Conservation (phyloP, 2,113 vertebrate species). For the Zosterops pallidus region DNA sequence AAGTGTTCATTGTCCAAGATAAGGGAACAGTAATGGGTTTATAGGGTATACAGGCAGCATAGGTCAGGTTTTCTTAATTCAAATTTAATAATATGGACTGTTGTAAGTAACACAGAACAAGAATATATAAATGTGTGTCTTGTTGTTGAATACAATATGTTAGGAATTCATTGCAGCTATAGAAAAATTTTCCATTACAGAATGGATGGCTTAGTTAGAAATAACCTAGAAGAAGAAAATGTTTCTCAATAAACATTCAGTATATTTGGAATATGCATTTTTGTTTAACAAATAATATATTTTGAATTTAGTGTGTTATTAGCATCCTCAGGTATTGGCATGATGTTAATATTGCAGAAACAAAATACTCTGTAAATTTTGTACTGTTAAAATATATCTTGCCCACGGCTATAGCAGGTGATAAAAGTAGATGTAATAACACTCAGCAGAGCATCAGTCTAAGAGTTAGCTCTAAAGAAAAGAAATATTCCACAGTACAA, state of each 20-base stretch:
- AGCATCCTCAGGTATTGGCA: conserved; percentile 11
- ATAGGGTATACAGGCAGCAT: neutral
- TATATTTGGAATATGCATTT: neutral
- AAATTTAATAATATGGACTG: neutral
- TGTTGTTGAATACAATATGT: neutral
- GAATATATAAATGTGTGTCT: neutral
- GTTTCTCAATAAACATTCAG: neutral
- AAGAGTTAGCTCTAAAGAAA: conserved; percentile 38
- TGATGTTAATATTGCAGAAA: conserved; percentile 18
- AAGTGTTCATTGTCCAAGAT: neutral
- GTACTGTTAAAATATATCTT: conserved; percentile 50
- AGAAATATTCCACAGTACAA: neutral
- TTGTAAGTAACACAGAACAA: neutral
- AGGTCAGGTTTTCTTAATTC: neutral
- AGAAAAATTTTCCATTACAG: neutral
- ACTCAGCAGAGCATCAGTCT: conserved; percentile 44
- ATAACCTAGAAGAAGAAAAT: neutral
- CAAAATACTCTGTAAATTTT: conserved; percentile 53
- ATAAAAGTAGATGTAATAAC: conserved; percentile 52
- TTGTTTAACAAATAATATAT: conserved; percentile 11
- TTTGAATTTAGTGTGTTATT: conserved; percentile 42
- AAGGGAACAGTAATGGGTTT: neutral
- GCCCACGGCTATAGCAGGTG: conserved; percentile 46
- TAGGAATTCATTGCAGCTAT: neutral
- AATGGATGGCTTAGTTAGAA: conserved; percentile 15